A percentile compares a stretch with the other conserved stretches of the same genome.
These are phyloP conservation scores for Hypsopygia costalis DNA, from an alignment of 2,888 invertebrate genomes.

Conservation along the genomic window DNA sequence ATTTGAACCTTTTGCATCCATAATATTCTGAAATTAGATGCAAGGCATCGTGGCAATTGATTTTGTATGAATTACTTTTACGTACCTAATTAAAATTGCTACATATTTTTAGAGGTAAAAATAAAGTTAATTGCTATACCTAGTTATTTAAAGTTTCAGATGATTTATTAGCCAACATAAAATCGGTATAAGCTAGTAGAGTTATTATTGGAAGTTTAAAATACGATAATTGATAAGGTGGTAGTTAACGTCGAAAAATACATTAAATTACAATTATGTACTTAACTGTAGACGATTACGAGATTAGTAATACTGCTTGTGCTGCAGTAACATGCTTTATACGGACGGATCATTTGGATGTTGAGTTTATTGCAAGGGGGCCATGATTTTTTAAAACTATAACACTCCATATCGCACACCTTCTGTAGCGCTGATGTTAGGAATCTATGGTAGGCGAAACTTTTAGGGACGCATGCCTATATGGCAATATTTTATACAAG, in stretches of 20 bases:
- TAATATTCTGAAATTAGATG: not conserved
- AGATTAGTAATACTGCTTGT: slow-evolving; percentile 33
- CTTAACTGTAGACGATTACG: slow-evolving; percentile 50
- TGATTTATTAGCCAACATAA: slow-evolving; percentile 69
- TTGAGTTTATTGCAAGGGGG: slow-evolving; percentile 65
- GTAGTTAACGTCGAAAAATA: slow-evolving; percentile 44
- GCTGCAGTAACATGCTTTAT: slow-evolving; percentile 48
- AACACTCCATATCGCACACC: slow-evolving; percentile 13
- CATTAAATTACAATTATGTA: slow-evolving; percentile 50
- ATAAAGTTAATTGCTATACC: slow-evolving; percentile 38
- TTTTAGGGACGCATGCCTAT: not conserved
- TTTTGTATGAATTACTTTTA: slow-evolving; percentile 12
- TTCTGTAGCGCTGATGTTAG: slow-evolving; percentile 28
- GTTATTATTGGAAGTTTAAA: slow-evolving; percentile 49
- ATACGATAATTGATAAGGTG: slow-evolving; percentile 45
- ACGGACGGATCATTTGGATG: slow-evolving; percentile 34
- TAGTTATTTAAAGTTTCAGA: slow-evolving; percentile 56
- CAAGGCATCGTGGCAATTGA: not conserved
- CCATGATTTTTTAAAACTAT: slow-evolving; percentile 44
- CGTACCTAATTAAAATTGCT: slow-evolving; percentile 25
- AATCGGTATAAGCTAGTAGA: slow-evolving; percentile 61
- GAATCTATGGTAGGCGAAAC: slow-evolving; percentile 3
- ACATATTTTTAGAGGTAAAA: slow-evolving; percentile 30
- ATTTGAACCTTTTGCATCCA: slow-evolving; percentile 2
- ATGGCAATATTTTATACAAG: not conserved